phyloP scores from a whole-genome alignment of 2,113 vertebrate species.

The Chaetorhynchus papuensis region DNA sequence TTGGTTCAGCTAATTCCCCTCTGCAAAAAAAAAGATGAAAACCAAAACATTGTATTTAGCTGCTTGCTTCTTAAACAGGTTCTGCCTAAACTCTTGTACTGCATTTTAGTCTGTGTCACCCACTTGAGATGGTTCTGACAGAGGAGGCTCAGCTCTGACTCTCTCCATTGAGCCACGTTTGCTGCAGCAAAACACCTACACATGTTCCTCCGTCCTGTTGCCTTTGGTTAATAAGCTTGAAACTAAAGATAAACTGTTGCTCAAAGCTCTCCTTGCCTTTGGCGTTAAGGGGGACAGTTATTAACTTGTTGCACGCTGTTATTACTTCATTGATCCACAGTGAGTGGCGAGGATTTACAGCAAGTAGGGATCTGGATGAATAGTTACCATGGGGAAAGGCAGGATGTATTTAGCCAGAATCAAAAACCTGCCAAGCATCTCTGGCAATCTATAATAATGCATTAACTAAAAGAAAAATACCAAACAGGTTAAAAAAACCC shows the following conservation, averaged over 20 bases:
- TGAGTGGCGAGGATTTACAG: not conserved
- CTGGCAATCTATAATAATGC: not conserved
- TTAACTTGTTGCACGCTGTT: not conserved
- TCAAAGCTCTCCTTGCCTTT: not conserved
- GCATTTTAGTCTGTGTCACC: not conserved
- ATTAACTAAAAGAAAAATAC: not conserved
- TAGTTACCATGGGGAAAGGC: not conserved
- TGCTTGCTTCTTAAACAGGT: not conserved
- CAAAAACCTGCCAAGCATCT: not conserved
- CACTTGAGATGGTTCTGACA: not conserved
- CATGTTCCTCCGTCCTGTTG: not conserved
- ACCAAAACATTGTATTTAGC: not conserved
- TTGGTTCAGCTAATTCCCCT: conserved; percentile 21
- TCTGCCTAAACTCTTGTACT: not conserved
- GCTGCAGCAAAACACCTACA: not conserved
- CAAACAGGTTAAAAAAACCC: rapidly evolving
- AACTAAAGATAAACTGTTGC: not conserved
- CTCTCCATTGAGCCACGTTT: not conserved
- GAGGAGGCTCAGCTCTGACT: not conserved
- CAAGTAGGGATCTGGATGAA: not conserved
- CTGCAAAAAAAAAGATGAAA: not conserved
- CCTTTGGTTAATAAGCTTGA: not conserved
- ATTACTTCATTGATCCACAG: not conserved
- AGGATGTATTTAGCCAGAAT: not conserved
- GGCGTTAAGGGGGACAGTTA: not conserved